A percentile compares a stretch with the other conserved stretches of the same genome.
These are phyloP conservation scores for Phrynocephalus guinanensis DNA, from an alignment of 2,797 vertebrate genomes.

Conservation along the genomic window DNA sequence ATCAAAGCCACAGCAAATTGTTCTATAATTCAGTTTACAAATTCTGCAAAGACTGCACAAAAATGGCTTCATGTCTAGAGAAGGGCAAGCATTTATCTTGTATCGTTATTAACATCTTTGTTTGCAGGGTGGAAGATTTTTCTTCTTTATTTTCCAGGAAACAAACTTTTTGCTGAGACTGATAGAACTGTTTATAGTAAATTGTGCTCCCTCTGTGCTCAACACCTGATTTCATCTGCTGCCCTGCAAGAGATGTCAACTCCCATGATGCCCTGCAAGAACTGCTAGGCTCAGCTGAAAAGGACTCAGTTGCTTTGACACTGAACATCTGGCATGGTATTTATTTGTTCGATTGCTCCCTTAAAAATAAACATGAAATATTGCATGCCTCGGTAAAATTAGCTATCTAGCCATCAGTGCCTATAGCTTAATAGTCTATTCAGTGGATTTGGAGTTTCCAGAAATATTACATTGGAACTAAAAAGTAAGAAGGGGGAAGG, in stretches of 20 bases:
- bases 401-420: conserved; percentile 67
- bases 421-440: conserved; percentile 71
- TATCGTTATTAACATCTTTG: conserved; percentile 78
- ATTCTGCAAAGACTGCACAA: conserved; percentile 82
- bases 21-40: conserved; percentile 83
- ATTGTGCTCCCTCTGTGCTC: conserved; percentile 75
- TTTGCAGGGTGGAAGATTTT: conserved; percentile 55
- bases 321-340: conserved; percentile 80
- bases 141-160: conserved; percentile 71
- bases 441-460: conserved; percentile 64
- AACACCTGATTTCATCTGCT: conserved; percentile 83
- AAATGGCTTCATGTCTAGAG: conserved; percentile 79
- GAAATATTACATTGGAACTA: conserved; percentile 56
- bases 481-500: conserved; percentile 28
- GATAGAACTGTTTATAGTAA: conserved; percentile 74
- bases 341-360: conserved; percentile 70
- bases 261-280: conserved; percentile 79
- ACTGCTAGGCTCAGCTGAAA: conserved; percentile 86
- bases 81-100: conserved; percentile 79
- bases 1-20: conserved; percentile 83
- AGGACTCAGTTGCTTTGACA: conserved; percentile 73
- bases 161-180: conserved; percentile 83
- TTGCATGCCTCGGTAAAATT: conserved; percentile 69
- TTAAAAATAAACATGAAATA: conserved; percentile 71
- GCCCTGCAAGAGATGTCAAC: conserved; percentile 75